These are phyloP conservation scores for Eurystomus glaucurus DNA, from an alignment of 2,797 vertebrate genomes.

Conservation along the genomic window DNA sequence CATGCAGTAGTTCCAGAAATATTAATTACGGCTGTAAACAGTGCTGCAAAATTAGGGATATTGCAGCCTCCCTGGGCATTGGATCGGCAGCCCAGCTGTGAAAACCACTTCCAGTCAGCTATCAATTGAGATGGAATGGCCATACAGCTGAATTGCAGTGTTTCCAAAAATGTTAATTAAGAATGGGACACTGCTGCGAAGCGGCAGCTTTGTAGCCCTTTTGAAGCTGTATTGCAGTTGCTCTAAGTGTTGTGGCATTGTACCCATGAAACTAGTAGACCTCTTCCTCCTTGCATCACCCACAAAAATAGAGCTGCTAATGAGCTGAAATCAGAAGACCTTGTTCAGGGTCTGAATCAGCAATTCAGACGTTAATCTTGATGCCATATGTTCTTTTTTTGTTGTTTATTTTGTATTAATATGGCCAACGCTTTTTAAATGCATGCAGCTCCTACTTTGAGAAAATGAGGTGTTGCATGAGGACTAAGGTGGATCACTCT, in stretches of 20 bases:
- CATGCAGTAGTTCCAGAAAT: constrained; percentile 68
- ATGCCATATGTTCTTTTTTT: neutral
- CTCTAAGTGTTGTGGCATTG: neutral
- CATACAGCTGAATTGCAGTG: constrained; percentile 77
- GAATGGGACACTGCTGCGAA: constrained; percentile 43
- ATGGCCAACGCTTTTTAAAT: neutral
- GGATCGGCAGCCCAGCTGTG: constrained; percentile 80
- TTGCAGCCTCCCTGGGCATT: constrained; percentile 73
- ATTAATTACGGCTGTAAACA: constrained; percentile 78
- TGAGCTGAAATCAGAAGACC: neutral
- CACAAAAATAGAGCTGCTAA: neutral
- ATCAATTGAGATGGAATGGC: constrained; percentile 78
- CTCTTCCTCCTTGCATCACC: neutral
- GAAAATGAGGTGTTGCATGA: neutral
- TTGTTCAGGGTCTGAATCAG: neutral
- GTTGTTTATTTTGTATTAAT: neutral
- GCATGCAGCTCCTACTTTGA: neutral
- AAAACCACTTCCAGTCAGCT: constrained; percentile 79
- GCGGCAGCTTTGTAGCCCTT: constrained; percentile 72
- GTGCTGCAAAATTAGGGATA: constrained; percentile 54
- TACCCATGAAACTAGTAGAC: neutral
- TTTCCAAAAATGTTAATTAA: constrained; percentile 82
- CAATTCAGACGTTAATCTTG: neutral
- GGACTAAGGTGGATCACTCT: neutral
- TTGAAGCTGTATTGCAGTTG: constrained; percentile 16